These are phyloP conservation scores for Temnopleurus reevesii DNA, from an alignment of 53 echinoderm and acorn worm genomes.

Conservation along the genomic window DNA sequence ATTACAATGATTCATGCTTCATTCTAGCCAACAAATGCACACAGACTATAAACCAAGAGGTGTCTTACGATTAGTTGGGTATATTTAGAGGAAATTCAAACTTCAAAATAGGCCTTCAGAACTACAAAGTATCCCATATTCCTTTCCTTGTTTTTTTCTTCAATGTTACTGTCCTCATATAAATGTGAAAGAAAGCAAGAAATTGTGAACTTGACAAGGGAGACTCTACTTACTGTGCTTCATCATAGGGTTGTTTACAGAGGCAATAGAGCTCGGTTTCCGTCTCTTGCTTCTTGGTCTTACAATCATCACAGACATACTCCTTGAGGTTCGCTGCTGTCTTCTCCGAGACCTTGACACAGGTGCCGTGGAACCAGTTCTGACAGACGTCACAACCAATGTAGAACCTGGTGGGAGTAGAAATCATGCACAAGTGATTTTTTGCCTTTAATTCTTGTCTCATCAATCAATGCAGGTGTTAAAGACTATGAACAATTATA, in stretches of 20 bases:
- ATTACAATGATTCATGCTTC: no score
- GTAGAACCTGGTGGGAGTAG: slow-evolving; percentile 79
- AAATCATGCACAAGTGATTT: neutral
- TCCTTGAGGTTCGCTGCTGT: slow-evolving; percentile 86
- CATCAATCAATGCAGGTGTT: no score
- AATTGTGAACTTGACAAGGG: neutral
- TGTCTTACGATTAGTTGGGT: no score
- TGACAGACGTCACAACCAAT: slow-evolving; percentile 98
- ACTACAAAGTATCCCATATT: no score
- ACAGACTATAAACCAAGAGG: no score
- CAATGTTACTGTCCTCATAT: no score
- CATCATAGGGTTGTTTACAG: slow-evolving; percentile 93
- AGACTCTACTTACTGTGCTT: slow-evolving; percentile 76
- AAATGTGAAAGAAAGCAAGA: no score
- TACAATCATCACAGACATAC: slow-evolving; percentile 84
- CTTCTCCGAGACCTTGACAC: slow-evolving; percentile 84
- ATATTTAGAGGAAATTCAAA: no score
- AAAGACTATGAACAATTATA: no score
- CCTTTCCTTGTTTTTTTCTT: no score
- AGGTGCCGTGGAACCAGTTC: slow-evolving; percentile 98
- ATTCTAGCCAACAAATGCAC: no score
- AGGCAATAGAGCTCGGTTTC: slow-evolving; percentile 96
- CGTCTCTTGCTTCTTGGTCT: slow-evolving; percentile 73
- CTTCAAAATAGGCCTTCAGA: no score
- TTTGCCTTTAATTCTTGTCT: neutral